Evolutionary conservation across 92 coral and sea anemone genomes (phyloP), one percentile per base, ranked within the genome.

Genomic region (Scolanthus callimorphus): DNA sequence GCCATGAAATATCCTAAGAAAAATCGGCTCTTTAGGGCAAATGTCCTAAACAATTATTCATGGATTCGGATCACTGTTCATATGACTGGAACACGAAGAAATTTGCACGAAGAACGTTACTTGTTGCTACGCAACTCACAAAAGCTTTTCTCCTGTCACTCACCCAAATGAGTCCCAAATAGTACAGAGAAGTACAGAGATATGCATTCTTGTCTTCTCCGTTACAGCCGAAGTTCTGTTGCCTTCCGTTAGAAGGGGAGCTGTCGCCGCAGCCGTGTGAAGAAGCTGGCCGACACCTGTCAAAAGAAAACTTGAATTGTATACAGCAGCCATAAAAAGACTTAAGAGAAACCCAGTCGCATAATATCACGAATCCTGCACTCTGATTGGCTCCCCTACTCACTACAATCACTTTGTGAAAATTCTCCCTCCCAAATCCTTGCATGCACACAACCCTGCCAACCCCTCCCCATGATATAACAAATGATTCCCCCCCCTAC

Each of bases 191-290:
- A 95, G 68, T 1, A 92, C 96, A 26, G 98, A 89, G n/a, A 92
- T 80, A 49, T 92, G 90, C 98, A 92, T 92, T 38, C 98, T 78
- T 0, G 98, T 88, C 41, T 67, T 75, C 29, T 88, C 85, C 15
- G 85, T 74, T 29, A 88, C 85, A 2, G 61, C 52, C 25, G 88
- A 62, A 0, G 74, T 31, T 10, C 62, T 73, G 25, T 45, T 51
- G 39, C 74, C 70, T 29, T 56, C 72, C 3, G 90, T 69, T 29
- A 63, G 55, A 13, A 77, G 4, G 11, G 87, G 79, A 3, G 89
- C 85, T 0, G 86, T 66, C 11, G 66, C 52, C 20, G 94, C 92
- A 8, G 98, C 96, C 4, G 84, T 85, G 26, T 83, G 83, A 68
- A 92, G 60, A 12, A 92, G 65, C 57, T 77, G 67, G 0, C 69